Evolutionary conservation across 2,888 invertebrate genomes (phyloP).

Genomic region (Chrysolina oricalcia): DNA sequence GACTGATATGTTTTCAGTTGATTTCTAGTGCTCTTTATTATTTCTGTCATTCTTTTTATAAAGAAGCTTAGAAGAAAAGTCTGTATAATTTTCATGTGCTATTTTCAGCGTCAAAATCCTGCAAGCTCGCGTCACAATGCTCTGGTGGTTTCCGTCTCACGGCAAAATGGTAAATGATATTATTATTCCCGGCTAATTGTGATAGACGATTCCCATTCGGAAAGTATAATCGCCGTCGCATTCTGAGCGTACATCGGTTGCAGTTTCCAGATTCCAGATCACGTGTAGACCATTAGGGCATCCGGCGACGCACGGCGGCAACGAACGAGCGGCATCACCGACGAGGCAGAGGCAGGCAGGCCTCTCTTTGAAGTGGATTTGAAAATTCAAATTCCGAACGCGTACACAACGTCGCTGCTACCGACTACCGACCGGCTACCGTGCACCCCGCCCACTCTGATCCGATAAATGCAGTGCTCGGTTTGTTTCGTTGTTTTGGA

Average conservation of each 20-base stretch:
- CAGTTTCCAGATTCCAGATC: conserved; percentile 70
- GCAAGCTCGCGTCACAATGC: neutral
- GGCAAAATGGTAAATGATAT: conserved; percentile 9
- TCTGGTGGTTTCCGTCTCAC: neutral
- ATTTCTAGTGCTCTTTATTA: too few relatives aligned
- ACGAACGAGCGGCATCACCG: conserved; percentile 34
- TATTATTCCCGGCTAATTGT: conserved; percentile 6
- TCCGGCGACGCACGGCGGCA: conserved; percentile 65
- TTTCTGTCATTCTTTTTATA: too few relatives aligned
- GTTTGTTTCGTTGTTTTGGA: conserved; percentile 66
- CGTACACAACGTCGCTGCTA: conserved; percentile 62
- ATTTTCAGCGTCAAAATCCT: neutral
- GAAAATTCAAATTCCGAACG: conserved; percentile 68
- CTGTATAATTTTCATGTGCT: neutral
- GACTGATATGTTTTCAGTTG: too few relatives aligned
- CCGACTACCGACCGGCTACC: conserved; percentile 62
- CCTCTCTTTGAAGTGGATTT: conserved; percentile 46
- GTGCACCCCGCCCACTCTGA: conserved; percentile 69
- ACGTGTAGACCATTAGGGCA: conserved; percentile 71
- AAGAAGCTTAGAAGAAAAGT: too few relatives aligned
- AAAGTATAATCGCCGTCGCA: conserved; percentile 68
- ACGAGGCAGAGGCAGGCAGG: conserved; percentile 20
- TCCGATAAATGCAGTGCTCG: conserved; percentile 70
- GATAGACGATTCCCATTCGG: conserved; percentile 55
- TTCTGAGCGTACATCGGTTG: conserved; percentile 67